phyloP scores from a whole-genome alignment of 2,113 vertebrate genomes.

The Prunella fulvescens region DNA sequence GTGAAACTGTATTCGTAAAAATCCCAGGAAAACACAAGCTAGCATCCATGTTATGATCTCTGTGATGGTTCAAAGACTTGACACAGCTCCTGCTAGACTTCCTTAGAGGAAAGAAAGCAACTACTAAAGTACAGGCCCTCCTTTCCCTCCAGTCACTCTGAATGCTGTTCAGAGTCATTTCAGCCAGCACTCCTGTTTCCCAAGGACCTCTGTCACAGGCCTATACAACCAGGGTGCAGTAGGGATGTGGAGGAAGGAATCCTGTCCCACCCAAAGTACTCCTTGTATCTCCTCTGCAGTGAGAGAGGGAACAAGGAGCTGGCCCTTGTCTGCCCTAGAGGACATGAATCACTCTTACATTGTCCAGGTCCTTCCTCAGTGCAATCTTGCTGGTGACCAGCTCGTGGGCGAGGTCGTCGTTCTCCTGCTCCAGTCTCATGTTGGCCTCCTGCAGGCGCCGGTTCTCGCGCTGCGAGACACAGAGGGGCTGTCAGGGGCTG shows the following conservation, averaged over 20 bases:
- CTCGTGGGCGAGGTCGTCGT: slow-evolving; percentile 96
- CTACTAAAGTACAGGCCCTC: background rate
- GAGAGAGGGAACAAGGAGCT: background rate
- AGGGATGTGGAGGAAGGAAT: background rate
- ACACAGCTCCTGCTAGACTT: background rate
- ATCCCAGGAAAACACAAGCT: background rate
- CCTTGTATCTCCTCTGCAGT: background rate
- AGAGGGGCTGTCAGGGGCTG: background rate
- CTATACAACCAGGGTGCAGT: fast-evolving
- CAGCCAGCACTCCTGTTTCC: background rate
- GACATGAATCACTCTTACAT: slow-evolving; percentile 82
- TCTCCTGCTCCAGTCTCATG: slow-evolving; percentile 98
- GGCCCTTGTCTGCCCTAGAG: background rate
- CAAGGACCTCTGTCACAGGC: background rate
- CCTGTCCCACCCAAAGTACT: background rate
- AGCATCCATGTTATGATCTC: background rate
- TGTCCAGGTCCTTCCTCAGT: slow-evolving; percentile 93
- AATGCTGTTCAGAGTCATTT: background rate
- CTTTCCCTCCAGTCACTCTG: background rate
- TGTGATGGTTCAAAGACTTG: background rate
- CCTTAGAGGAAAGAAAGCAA: background rate
- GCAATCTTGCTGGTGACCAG: slow-evolving; percentile 99
- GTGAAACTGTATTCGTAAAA: background rate
- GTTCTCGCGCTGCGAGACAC: slow-evolving; percentile 84
- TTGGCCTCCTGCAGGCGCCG: slow-evolving; percentile 95